Base-by-base conservation (phyloP, 2,113 vertebrate species). In the Myxocyprinus asiaticus region DNA sequence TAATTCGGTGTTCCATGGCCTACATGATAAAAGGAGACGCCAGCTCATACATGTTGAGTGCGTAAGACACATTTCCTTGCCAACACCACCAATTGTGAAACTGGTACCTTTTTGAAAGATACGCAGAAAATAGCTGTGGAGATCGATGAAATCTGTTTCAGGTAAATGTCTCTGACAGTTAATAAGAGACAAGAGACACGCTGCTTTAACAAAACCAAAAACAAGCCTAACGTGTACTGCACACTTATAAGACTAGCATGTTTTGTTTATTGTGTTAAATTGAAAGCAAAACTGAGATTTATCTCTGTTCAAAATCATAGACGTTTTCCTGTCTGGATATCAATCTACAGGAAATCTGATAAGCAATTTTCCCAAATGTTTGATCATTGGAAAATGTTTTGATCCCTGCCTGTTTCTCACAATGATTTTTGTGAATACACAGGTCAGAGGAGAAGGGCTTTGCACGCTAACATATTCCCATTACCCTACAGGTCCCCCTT, bases 381-480 rank as follows among this genome's bases (percentile, higher is more conserved):
- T 82, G 58, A 59, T 45, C 44, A 17, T 3, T 42, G 12, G 8
- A 61, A 74, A 17, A 9, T 0, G 11, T 11, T 66, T 67, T 5
- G 9, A 42, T 10, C 48, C 58, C 15, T 51, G 11, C 33, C 47
- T 59, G 10, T 66, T 76, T 17, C 43, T 69, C 72, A 51, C 8
- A 12, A 22, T 58, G 51, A 59, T 81, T 70, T 50, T 42, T 12
- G 56, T 10, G 33, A 62, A 5, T 11, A 22, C 22, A 33, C 22
- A 33, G 22, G 51, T 9, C 43, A 68, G 48, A 68, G 50, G 43
- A 71, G 76, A 81, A 11, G 7, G 15, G 6, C 11, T 69, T 76
- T 45, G 33, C 65, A 69, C 14, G 48, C 42, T 42, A 48, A 17
- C 33, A 47, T 42, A 14, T 64, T 77, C 64, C 15, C 12, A 77